A percentile compares a stretch with the other conserved stretches of the same genome.
These are phyloP conservation scores for Tragelaphus scriptus DNA, from an alignment of 2,113 vertebrate genomes.

Conservation along the genomic window DNA sequence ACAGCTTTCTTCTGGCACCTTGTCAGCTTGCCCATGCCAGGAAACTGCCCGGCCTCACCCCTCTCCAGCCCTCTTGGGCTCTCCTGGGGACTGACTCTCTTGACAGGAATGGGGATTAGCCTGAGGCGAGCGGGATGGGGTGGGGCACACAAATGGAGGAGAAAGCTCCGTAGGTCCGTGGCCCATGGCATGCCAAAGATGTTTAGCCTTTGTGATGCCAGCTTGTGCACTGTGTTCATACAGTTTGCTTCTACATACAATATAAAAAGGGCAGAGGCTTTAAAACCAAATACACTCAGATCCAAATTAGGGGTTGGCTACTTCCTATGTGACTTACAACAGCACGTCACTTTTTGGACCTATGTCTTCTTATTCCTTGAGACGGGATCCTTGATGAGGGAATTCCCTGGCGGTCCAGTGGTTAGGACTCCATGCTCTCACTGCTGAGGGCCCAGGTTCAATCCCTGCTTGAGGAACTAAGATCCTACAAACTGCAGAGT, in stretches of 20 bases:
- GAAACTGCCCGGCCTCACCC: background rate
- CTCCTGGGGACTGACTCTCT: background rate
- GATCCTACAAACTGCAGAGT: background rate
- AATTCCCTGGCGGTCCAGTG: background rate
- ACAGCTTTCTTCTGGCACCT: background rate
- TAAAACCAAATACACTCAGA: background rate
- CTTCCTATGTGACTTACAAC: background rate
- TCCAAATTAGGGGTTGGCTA: background rate
- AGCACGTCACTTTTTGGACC: background rate
- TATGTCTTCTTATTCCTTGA: background rate
- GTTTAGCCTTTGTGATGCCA: background rate
- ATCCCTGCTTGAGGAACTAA: background rate
- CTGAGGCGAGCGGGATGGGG: background rate
- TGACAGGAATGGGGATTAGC: constrained; percentile 11
- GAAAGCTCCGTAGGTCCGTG: background rate
- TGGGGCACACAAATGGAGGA: background rate
- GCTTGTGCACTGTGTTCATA: background rate
- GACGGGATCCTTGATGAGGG: background rate
- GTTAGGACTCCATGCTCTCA: background rate
- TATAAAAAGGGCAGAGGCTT: background rate
- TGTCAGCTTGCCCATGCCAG: background rate
- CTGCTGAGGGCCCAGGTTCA: background rate
- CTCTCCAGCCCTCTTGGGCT: background rate
- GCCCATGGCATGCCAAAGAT: background rate
- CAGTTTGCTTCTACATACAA: background rate